Percentiles rank a stretch among this genome's conserved stretches.
phyloP scores from a whole-genome alignment of 1,140 invertebrate genomes.

The Drosophila trapezifrons region DNA sequence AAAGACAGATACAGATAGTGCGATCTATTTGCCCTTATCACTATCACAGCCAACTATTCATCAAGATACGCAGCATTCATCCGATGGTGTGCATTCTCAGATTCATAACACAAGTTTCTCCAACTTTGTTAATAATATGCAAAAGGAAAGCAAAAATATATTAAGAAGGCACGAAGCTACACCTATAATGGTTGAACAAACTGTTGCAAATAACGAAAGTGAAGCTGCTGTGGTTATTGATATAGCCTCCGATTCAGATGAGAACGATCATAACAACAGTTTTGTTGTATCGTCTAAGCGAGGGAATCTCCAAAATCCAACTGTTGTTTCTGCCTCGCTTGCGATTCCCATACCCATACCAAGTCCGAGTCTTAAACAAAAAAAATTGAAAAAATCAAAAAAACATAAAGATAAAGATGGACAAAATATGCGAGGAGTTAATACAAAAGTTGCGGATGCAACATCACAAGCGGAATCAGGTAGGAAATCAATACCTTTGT shows the following conservation, averaged over 20 bases:
- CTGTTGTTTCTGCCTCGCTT: conserved; percentile 8
- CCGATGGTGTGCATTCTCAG: conserved; percentile 18
- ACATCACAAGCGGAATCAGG: conserved; percentile 48
- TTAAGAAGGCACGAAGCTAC: background rate
- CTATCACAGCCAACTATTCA: conserved; percentile 44
- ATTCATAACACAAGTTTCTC: conserved; percentile 55
- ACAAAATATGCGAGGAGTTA: conserved; percentile 24
- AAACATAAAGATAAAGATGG: conserved; percentile 50
- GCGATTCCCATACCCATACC: conserved; percentile 15
- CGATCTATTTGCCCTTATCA: conserved; percentile 42
- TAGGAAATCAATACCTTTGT: conserved; percentile 16
- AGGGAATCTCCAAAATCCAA: conserved; percentile 8
- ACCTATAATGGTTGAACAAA: conserved; percentile 46
- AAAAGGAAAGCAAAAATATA: conserved; percentile 34
- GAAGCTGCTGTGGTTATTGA: conserved; percentile 69
- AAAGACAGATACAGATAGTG: conserved; percentile 18
- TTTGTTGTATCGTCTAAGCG: background rate
- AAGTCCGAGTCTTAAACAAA: conserved; percentile 28
- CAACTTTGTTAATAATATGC: conserved; percentile 51
- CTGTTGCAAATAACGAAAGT: conserved; percentile 70
- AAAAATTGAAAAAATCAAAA: conserved; percentile 73
- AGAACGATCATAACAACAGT: conserved; percentile 45
- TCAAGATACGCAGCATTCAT: conserved; percentile 20
- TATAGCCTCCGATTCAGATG: conserved; percentile 76
- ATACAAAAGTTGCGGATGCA: conserved; percentile 19